Base-by-base conservation (phyloP, 2,113 vertebrate species). In the Eurypyga helias region DNA sequence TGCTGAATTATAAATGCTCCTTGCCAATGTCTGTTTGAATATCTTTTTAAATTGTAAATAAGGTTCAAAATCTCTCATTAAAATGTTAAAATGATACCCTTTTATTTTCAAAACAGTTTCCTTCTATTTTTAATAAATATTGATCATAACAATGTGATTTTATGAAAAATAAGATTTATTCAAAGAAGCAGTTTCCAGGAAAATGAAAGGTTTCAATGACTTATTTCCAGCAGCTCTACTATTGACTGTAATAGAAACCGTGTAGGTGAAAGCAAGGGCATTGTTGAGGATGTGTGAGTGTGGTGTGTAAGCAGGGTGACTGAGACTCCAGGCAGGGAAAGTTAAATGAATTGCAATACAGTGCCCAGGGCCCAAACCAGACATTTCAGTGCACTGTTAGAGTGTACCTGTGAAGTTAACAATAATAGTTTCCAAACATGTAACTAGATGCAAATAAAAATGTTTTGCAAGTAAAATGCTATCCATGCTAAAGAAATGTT, bases 231-330 rank as follows among this genome's bases (percentile, higher is more conserved):
- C 38, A 72, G 4, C 19, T 60, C 24, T 52, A 5, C 17, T 60
- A 38, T 48, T 72, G 66, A 57, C 24, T 94, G 72, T 28, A 83
- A 73, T 23, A 61, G 45, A 52, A 93, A 46, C 14, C 1, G 0
- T 26, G 51, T 66, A 94, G 67, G 66, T 90, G 71, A 96, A 88
- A 88, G 10, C 51, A 94, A 95, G 54, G 83, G 20, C 78, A 87
- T 78, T 78, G 33, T 29, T 83, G 52, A 73, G 70, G 90, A 33
- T 26, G 33, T 65, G 24, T 38, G 55, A 61, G 41, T 65, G 24
- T 20, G 19, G 14, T 36, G 51, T 70, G 48, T 36, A 65, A 79
- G 66, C 19, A 76, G 70, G 77, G 54, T 23, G 84, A 31, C 58
- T 51, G 75, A 94, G 91, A 77, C 13, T 46, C 31, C 1, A 5